Evolutionary conservation across 2,888 invertebrate species (phyloP).

Genomic region (Lampropteryx suffumata): DNA sequence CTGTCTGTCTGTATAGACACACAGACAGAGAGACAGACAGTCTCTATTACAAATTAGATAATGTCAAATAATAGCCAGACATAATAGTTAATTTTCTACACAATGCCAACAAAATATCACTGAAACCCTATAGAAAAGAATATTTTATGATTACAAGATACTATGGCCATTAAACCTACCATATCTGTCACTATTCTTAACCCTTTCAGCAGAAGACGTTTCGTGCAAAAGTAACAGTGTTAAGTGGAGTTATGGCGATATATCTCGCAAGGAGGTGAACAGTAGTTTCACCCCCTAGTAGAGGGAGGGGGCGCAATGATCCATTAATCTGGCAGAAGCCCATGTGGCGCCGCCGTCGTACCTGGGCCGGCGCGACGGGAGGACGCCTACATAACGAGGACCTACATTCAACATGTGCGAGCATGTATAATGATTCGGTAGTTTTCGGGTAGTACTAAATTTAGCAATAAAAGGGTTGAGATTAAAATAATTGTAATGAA

Average conservation of each 20-base stretch:
- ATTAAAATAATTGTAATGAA: background rate
- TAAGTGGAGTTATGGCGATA: conserved; percentile 62
- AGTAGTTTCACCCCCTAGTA: conserved; percentile 60
- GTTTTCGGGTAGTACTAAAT: conserved; percentile 35
- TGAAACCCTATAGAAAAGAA: too few relatives aligned
- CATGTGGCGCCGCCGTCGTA: conserved; percentile 87
- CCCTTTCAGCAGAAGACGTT: conserved; percentile 29
- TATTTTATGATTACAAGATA: background rate
- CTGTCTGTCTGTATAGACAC: too few relatives aligned
- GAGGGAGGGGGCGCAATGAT: conserved; percentile 87
- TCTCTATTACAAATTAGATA: too few relatives aligned
- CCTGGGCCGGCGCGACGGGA: conserved; percentile 76
- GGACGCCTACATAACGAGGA: conserved; percentile 80
- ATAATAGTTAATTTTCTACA: too few relatives aligned
- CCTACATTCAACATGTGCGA: conserved; percentile 65
- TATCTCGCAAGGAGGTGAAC: conserved; percentile 71
- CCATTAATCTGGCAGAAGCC: conserved; percentile 93
- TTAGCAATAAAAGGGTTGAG: conserved; percentile 27
- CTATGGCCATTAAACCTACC: background rate
- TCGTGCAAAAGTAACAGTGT: conserved; percentile 44
- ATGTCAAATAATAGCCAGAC: too few relatives aligned
- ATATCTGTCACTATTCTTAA: conserved; percentile 8
- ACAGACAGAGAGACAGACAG: too few relatives aligned
- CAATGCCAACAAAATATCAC: too few relatives aligned
- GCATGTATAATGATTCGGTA: conserved; percentile 43